Evolutionary conservation across 2,888 invertebrate genomes (phyloP).

Genomic region (Physocephala rufipes): DNA sequence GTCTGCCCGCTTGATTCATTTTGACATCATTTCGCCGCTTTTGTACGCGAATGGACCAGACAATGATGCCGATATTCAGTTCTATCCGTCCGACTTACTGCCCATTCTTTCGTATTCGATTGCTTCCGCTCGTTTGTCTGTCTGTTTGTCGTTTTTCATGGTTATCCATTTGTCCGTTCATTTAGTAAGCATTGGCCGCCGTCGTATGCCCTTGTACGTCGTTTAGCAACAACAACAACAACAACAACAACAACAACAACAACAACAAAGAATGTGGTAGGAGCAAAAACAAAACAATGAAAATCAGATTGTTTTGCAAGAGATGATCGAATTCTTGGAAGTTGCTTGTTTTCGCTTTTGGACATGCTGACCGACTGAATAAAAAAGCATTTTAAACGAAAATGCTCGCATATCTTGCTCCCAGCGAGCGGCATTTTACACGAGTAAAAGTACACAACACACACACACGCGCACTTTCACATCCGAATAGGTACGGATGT

Average conservation of each 20-base stretch:
- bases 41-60: not conserved
- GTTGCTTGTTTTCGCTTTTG: conserved; percentile 43
- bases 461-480: too few species aligned
- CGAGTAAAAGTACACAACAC: too few species aligned
- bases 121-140: not conserved
- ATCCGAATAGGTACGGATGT: too few species aligned
- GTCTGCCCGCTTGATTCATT: not conserved
- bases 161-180: conserved; percentile 28
- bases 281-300: conserved; percentile 37
- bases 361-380: conserved; percentile 47
- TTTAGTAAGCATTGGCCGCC: conserved; percentile 17
- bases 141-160: too few species aligned
- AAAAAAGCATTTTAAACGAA: conserved; percentile 38
- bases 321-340: conserved; percentile 59
- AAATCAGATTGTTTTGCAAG: conserved; percentile 48
- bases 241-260: too few species aligned
- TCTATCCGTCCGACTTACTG: not conserved
- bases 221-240: too few species aligned
- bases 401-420: conserved; percentile 36
- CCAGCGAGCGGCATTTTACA: conserved; percentile 1
- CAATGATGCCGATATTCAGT: not conserved
- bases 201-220: not conserved
- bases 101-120: not conserved
- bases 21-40: not conserved
- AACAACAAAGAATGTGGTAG: too few species aligned